These are phyloP conservation scores for Syritta pipiens DNA, from an alignment of 2,888 invertebrate genomes.

Conservation along the genomic window DNA sequence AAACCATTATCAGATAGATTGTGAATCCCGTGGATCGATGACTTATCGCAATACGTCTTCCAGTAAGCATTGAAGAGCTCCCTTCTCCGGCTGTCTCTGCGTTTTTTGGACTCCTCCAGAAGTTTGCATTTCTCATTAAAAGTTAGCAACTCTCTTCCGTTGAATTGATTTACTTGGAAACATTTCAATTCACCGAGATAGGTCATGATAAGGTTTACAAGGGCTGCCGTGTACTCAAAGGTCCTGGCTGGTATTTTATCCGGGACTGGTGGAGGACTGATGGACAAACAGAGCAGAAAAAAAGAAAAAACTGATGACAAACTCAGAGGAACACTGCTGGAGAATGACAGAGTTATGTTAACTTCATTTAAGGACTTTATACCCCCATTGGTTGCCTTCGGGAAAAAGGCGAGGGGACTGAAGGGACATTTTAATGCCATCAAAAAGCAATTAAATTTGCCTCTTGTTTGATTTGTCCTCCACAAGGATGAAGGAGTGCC, in stretches of 20 bases:
- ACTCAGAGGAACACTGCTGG: constrained; percentile 16
- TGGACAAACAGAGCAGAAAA: not conserved
- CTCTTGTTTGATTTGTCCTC: constrained; percentile 60
- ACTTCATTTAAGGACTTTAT: constrained; percentile 56
- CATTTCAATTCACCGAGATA: constrained; percentile 62
- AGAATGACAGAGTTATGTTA: constrained; percentile 52
- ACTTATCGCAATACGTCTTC: constrained; percentile 73
- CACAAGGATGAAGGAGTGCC: constrained; percentile 18
- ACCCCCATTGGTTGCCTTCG: constrained; percentile 21
- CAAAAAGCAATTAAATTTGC: constrained; percentile 76
- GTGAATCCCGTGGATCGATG: constrained; percentile 76
- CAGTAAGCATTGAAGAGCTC: constrained; percentile 68
- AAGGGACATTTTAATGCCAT: constrained; percentile 72
- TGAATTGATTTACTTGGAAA: constrained; percentile 60
- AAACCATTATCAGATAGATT: constrained; percentile 74
- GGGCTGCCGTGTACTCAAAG: too few relatives aligned
- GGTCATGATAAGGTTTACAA: constrained; percentile 44
- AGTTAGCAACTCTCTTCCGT: constrained; percentile 61
- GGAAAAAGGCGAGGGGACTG: not conserved
- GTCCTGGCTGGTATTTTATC: too few relatives aligned
- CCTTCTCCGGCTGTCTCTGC: constrained; percentile 10
- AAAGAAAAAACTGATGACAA: constrained; percentile 23
- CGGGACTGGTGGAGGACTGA: not conserved
- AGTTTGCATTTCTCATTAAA: constrained; percentile 53
- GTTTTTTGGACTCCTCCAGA: constrained; percentile 28